Conservation (phyloP, 2,888 invertebrate species). For the Athetis lepigone region DNA sequence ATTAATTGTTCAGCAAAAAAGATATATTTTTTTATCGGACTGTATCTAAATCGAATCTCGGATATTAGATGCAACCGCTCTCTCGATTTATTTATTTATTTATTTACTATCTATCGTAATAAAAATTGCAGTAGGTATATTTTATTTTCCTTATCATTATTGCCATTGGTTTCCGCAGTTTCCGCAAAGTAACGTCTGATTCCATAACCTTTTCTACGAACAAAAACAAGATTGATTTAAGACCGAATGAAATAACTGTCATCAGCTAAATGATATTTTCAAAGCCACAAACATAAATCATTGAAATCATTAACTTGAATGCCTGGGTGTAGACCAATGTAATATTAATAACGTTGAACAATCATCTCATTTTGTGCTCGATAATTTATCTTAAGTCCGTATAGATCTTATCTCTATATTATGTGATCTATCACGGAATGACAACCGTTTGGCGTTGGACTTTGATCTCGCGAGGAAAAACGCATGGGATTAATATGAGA, state of each 20-base stretch:
- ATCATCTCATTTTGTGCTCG: slow-evolving; percentile 36
- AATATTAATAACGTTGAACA: slow-evolving; percentile 36
- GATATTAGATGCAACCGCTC: too few relatives aligned
- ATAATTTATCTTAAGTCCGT: slow-evolving; percentile 47
- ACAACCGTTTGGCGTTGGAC: slow-evolving; percentile 52
- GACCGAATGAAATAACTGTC: not conserved
- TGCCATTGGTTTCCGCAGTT: too few relatives aligned
- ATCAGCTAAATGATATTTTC: slow-evolving; percentile 3
- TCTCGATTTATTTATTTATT: too few relatives aligned
- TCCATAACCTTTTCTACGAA: too few relatives aligned
- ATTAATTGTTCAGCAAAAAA: too few relatives aligned
- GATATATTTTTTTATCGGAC: too few relatives aligned
- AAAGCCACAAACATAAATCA: slow-evolving; percentile 41
- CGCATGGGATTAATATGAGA: not conserved
- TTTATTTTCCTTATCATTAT: too few relatives aligned
- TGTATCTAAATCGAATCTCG: too few relatives aligned
- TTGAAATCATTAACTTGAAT: slow-evolving; percentile 12
- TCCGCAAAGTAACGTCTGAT: too few relatives aligned
- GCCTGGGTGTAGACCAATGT: slow-evolving; percentile 24
- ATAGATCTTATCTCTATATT: slow-evolving; percentile 63
- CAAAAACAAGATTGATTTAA: not conserved
- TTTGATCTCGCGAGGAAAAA: slow-evolving; percentile 49
- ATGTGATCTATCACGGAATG: slow-evolving; percentile 60
- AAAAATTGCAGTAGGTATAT: too few relatives aligned
- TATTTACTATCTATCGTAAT: too few relatives aligned